Evolutionary conservation across 2,888 invertebrate genomes (phyloP), one percentile per base, ranked within the genome.

Genomic region (Standfussiana lucernea): DNA sequence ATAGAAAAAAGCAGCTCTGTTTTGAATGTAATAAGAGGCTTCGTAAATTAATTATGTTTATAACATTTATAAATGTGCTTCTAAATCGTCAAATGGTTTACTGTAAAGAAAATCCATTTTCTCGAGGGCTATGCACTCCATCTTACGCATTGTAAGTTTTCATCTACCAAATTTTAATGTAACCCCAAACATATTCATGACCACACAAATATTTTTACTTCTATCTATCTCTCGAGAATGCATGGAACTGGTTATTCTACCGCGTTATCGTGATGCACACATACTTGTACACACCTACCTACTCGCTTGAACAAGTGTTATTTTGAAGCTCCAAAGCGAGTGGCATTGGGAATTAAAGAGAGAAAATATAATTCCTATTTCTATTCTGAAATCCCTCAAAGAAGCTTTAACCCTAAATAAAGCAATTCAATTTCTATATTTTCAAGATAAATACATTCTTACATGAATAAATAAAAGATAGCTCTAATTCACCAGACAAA

Each of bases 221-320:
- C 53, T 45, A 78, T 71, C 59, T 82, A 87, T 83, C 73, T 24
- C 68, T 70, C 56, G 79, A 82, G 65, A 67, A 77, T 71, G 73
- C 70, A 66, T 61, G 67, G 56, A 88, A 87, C 87, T 69, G 88
- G 87, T 87, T 87, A 83, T 69, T 78, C 67, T 67, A 77, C 79
- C 47, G 21, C 32, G 67, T 71, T 87, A 87, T 86, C 86, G 62
- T 74, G 72, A 84, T 85, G 76, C 80, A 76, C 66, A 66, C 37
- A 75, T 71, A 69, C 35, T 64, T n/a, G n/a, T 78, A 77, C 24
- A 3, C 35, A 72, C 67, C 35, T 71, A 84, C 47, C 45, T 53
- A 81, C 67, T 42, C 65, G 64, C 21, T 59, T 35, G 37, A 68
- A 66, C 64, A 75, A 80, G 75, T 85, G 76, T 66, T 85, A 71